Percentiles rank a stretch among this genome's conserved stretches.
Conservation (phyloP, 2,113 vertebrate species). For the Notiomystis cincta region DNA sequence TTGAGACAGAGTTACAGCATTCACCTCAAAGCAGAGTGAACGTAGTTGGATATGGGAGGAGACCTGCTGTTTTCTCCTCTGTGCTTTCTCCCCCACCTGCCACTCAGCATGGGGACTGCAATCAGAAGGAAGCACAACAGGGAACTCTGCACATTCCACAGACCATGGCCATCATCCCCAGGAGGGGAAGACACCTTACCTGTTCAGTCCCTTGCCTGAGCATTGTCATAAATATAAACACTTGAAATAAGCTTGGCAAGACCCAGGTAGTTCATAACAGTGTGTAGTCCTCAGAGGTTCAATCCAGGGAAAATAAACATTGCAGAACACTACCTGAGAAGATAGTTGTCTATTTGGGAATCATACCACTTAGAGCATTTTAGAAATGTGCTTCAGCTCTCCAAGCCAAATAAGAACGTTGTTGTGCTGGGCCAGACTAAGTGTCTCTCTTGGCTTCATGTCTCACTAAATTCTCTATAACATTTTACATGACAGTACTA, state of each 20-base stretch:
- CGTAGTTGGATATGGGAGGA: neutral
- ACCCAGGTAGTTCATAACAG: accelerated
- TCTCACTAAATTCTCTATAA: neutral
- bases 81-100: neutral
- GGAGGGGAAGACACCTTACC: neutral
- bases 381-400: neutral
- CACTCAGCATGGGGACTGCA: neutral
- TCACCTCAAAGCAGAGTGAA: neutral
- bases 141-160: neutral
- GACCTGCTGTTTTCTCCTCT: neutral
- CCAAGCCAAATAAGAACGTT: neutral
- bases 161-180: neutral
- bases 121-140: neutral
- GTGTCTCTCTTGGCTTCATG: neutral
- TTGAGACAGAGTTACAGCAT: neutral
- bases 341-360: neutral
- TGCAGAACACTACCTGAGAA: neutral
- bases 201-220: neutral
- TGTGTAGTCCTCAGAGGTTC: neutral
- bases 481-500: neutral
- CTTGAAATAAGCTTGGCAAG: neutral
- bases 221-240: neutral
- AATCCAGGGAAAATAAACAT: neutral
- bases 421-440: neutral
- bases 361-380: neutral